Percentiles rank a stretch among this genome's conserved stretches.
phyloP scores from a whole-genome alignment of 2,113 vertebrate genomes.

The Limanda limanda region DNA sequence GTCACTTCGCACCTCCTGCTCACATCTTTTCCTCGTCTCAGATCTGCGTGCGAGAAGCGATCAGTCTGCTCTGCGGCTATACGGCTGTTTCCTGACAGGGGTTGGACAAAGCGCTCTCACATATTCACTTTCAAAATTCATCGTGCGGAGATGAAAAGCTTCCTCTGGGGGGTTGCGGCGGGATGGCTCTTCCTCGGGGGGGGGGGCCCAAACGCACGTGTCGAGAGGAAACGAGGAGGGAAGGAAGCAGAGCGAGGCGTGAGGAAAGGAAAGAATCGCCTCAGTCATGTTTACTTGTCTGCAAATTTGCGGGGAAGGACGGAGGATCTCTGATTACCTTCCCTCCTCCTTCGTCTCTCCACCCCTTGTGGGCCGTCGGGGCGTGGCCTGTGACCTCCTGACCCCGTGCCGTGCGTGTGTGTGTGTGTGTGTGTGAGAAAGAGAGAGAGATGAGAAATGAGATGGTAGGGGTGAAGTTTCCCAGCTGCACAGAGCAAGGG shows the following conservation, averaged over 20 bases:
- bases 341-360: slow-evolving; percentile 64
- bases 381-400: slow-evolving; percentile 79
- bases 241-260: slow-evolving; percentile 1
- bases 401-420: slow-evolving; percentile 50
- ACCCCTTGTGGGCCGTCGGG: slow-evolving; percentile 63
- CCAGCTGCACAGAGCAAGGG: slow-evolving; percentile 74
- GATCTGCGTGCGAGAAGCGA: slow-evolving; percentile 42
- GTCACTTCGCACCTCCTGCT: slow-evolving; percentile 65
- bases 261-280: slow-evolving; percentile 58
- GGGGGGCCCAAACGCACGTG: neutral
- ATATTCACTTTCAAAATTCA: slow-evolving; percentile 6
- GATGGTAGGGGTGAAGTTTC: slow-evolving; percentile 72
- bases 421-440: slow-evolving; percentile 31
- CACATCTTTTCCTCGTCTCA: slow-evolving; percentile 50
- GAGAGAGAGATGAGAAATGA: slow-evolving; percentile 42
- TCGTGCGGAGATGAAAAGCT: slow-evolving; percentile 2
- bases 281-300: slow-evolving; percentile 74
- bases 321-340: slow-evolving; percentile 71
- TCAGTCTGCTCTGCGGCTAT: slow-evolving; percentile 51
- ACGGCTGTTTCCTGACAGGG: slow-evolving; percentile 22
- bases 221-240: slow-evolving; percentile 17
- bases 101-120: slow-evolving; percentile 16
- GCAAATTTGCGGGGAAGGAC: slow-evolving; percentile 66
- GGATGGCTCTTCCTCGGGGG: slow-evolving; percentile 17
- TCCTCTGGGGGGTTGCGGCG: neutral